A percentile compares a stretch with the other conserved stretches of the same genome.
These are phyloP conservation scores for Aethes cnicana DNA, from an alignment of 2,888 invertebrate genomes.

Conservation along the genomic window DNA sequence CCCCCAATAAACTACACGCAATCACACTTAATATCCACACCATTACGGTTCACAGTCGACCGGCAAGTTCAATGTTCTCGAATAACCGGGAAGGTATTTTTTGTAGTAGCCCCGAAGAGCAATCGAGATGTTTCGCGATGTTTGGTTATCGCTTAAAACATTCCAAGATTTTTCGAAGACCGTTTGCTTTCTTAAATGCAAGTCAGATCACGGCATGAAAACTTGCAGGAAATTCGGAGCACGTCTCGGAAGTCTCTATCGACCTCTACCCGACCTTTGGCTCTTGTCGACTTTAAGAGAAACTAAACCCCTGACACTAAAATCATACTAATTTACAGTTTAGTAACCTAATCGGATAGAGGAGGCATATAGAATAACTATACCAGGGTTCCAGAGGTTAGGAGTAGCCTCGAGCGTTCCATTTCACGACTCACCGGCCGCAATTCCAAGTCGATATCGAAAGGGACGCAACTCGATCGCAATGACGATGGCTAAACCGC, in stretches of 20 bases:
- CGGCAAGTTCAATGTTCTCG: not conserved
- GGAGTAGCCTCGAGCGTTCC: slow-evolving; percentile 33
- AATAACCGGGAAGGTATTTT: slow-evolving; percentile 10
- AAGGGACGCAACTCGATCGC: slow-evolving; percentile 30
- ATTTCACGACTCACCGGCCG: slow-evolving; percentile 50
- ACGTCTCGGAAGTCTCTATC: no score
- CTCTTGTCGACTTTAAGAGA: not conserved
- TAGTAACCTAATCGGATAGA: slow-evolving; percentile 16
- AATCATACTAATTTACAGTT: slow-evolving; percentile 21
- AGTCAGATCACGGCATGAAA: no score
- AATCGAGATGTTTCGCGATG: no score
- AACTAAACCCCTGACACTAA: slow-evolving; percentile 3
- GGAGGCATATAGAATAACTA: not conserved
- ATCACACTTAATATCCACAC: slow-evolving; percentile 1
- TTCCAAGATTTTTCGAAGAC: no score
- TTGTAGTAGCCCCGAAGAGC: no score
- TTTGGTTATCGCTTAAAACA: no score
- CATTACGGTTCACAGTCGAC: slow-evolving; percentile 7
- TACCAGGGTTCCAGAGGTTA: slow-evolving; percentile 12
- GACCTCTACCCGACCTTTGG: no score
- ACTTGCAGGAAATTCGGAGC: no score
- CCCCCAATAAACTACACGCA: slow-evolving; percentile 4
- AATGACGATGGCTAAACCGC: slow-evolving; percentile 29
- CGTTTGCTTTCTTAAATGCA: no score
- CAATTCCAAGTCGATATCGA: slow-evolving; percentile 41